A percentile compares a stretch with the other conserved stretches of the same genome.
These are phyloP conservation scores for Aurelia aurita DNA, from an alignment of 30 jellyfish, hydroid and myxozoan genomes.

Conservation along the genomic window DNA sequence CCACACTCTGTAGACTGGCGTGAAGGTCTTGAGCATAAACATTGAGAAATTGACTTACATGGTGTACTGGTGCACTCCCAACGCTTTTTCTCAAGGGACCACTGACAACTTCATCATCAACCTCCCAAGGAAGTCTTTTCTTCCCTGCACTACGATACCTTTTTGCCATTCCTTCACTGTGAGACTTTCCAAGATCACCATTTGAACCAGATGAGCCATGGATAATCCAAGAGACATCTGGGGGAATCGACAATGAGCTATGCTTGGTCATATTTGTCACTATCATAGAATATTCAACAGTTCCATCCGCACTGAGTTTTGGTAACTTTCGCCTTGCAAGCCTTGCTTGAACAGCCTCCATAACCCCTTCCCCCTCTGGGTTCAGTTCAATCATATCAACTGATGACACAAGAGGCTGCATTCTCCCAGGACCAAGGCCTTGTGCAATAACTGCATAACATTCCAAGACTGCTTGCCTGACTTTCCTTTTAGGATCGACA, in stretches of 20 bases:
- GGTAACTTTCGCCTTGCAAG: constrained; percentile 88
- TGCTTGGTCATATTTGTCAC: constrained; percentile 56
- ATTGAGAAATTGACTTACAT: constrained; percentile 47
- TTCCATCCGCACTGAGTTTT: constrained; percentile 71
- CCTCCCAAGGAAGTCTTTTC: constrained; percentile 86
- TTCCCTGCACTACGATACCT: constrained; percentile 89
- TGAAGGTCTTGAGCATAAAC: too few relatives aligned
- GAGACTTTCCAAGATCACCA: constrained; percentile 18
- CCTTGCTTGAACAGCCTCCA: constrained; percentile 95
- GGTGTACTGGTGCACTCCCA: constrained; percentile 93
- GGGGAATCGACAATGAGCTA: constrained; percentile 42
- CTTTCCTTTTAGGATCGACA: constrained; percentile 71
- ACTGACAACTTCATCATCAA: constrained; percentile 34
- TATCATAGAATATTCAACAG: constrained; percentile 76
- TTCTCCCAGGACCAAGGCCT: constrained; percentile 90
- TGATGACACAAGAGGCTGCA: constrained; percentile 96
- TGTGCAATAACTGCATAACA: constrained; percentile 95
- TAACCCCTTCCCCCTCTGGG: constrained; percentile 84
- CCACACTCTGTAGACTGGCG: too few relatives aligned
- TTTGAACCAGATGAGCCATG: constrained; percentile 56
- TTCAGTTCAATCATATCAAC: constrained; percentile 85
- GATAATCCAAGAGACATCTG: constrained; percentile 92
- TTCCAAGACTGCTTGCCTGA: constrained; percentile 91
- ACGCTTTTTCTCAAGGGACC: constrained; percentile 68
- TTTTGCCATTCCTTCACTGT: constrained; percentile 56